Percentiles rank a stretch among this genome's conserved stretches.
These are phyloP conservation scores for Anabacerthia variegaticeps DNA, from an alignment of 2,797 vertebrate genomes.

Conservation along the genomic window DNA sequence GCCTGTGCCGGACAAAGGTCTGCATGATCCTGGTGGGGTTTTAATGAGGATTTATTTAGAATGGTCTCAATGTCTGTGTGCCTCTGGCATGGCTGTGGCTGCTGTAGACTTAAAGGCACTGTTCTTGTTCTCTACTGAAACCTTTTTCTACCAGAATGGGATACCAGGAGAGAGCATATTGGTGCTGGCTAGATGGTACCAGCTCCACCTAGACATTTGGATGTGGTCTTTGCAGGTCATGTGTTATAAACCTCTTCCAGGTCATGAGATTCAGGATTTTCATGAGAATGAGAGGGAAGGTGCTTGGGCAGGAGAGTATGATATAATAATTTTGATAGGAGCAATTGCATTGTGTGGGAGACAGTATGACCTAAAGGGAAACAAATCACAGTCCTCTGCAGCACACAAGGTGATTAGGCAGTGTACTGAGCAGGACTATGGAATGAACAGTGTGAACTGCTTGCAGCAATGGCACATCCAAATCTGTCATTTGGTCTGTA, in stretches of 20 bases:
- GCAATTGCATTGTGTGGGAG: background rate
- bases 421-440: background rate
- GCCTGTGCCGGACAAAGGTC: background rate
- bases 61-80: background rate
- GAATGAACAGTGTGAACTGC: background rate
- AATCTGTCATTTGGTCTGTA: background rate
- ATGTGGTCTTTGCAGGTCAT: background rate
- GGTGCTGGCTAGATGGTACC: background rate
- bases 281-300: background rate
- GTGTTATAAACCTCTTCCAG: background rate
- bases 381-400: background rate
- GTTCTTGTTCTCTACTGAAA: background rate
- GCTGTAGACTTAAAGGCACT: background rate
- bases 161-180: background rate
- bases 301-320: background rate
- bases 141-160: background rate
- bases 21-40: background rate
- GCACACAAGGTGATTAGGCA: background rate
- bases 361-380: background rate
- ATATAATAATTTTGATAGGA: background rate
- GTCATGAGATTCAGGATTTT: background rate
- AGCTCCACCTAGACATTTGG: background rate
- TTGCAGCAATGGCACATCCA: background rate
- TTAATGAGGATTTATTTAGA: background rate
- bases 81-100: rapidly evolving